A percentile compares a stretch with the other conserved stretches of the same genome.
Conservation (phyloP, 2,113 vertebrate species). For the Sprattus sprattus region DNA sequence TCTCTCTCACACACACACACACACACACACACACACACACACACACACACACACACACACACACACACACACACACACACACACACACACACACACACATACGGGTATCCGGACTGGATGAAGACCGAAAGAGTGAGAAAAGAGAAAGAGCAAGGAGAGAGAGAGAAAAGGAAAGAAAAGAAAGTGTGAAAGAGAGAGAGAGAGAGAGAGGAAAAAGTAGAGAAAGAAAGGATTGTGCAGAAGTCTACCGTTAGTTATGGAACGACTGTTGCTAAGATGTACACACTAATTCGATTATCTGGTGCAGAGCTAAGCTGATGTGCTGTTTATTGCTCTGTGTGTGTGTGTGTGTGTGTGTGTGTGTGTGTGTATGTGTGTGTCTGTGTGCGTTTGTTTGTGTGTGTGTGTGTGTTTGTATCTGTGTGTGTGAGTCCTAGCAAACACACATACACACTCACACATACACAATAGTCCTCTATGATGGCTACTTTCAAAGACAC, state of each 20-base stretch:
- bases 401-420: no score
- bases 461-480: background rate
- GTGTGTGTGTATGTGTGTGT: background rate
- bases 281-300: no score
- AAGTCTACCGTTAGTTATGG: no score
- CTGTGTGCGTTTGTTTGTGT: background rate
- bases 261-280: no score
- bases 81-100: background rate
- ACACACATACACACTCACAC: constrained; percentile 26
- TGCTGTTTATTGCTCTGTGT: background rate
- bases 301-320: no score
- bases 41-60: constrained; percentile 16
- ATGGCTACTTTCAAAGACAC: constrained; percentile 43
- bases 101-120: background rate
- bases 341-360: background rate
- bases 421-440: no score
- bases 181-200: no score
- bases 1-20: background rate
- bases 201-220: no score
- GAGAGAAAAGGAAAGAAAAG: no score
- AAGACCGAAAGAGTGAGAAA: no score
- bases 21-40: background rate
- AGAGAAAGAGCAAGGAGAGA: no score
- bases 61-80: constrained; percentile 2
- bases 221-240: no score